Evolutionary conservation across 2,797 vertebrate species (phyloP).

Genomic region (Oophaga sylvatica): DNA sequence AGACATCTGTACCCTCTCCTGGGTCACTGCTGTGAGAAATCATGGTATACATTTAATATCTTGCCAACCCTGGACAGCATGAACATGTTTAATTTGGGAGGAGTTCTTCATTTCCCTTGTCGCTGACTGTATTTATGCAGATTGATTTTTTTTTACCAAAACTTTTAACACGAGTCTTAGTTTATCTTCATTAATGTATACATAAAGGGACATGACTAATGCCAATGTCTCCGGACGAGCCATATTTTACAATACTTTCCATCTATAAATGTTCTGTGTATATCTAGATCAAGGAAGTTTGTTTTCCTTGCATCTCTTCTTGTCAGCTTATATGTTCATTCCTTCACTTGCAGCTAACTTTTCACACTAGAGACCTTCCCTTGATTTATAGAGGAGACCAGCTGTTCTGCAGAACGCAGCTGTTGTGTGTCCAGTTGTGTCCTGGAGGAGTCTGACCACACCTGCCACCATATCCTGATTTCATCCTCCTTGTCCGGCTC

Average conservation of each 20-base stretch:
- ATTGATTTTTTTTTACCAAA: not conserved
- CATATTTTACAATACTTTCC: not conserved
- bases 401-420: slow-evolving; percentile 48
- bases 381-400: slow-evolving; percentile 31
- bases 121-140: not conserved
- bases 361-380: slow-evolving; percentile 14
- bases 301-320: not conserved
- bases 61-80: not conserved
- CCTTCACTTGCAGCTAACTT: slow-evolving; percentile 16
- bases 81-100: not conserved
- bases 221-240: not conserved
- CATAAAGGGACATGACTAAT: not conserved
- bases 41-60: not conserved
- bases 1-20: not conserved
- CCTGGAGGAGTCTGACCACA: slow-evolving; percentile 24
- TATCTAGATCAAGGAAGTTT: not conserved
- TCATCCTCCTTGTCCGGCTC: slow-evolving; percentile 8
- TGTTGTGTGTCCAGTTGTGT: slow-evolving; percentile 55
- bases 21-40: not conserved
- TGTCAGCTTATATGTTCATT: not conserved
- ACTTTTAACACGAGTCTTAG: not conserved
- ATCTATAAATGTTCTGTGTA: not conserved
- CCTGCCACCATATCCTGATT: slow-evolving; percentile 53
- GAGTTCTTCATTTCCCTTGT: not conserved
- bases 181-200: not conserved